Evolutionary conservation across 2,113 vertebrate genomes (phyloP), one percentile per base, ranked within the genome.

Genomic region (Tragelaphus buxtoni): DNA sequence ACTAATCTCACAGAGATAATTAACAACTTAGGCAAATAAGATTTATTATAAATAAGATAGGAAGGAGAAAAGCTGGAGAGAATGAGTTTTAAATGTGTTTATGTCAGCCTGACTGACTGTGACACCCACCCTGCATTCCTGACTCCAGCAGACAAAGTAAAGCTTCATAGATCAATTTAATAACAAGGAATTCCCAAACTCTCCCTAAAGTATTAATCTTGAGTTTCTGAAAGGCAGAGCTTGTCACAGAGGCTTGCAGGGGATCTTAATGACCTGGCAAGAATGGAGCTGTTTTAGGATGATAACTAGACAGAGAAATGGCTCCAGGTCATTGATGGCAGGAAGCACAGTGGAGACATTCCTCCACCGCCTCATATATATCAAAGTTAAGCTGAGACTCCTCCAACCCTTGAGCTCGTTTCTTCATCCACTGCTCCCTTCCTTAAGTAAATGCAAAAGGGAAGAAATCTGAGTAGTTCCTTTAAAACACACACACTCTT

Each of bases 231-330:
- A 92, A 94, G 69, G 90, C 81, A 96, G 60, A 97, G 58, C 92
- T 96, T 93, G 90, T 97, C 95, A 95, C 63, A 89, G 77, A 88
- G 35, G 45, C 87, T 97, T 97, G 61, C 80, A 81, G 49, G 45
- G 95, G 80, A 88, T 90, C 91, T 94, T 97, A 97, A 98, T 95
- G 96, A 97, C 95, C 96, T 90, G 95, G 56, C 58, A 56, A 32
- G 22, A 96, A 94, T 96, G 81, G 55, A 94, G 32, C 42, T 96
- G 35, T 94, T 95, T 58, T 6, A 4, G 49, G 60, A 88, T 69
- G 91, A 90, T 80, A 97, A 81, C n/a, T 53, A 92, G 74, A 96
- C 42, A 51, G 90, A 30, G 76, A 98, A 97, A 80, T 76, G 84
- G 6, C 65, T 81, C 74, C 45, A 26, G 77, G 83, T 53, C 81